Conservation (phyloP, 2,888 invertebrate genomes). For the Synanthedon tipuliformis region DNA sequence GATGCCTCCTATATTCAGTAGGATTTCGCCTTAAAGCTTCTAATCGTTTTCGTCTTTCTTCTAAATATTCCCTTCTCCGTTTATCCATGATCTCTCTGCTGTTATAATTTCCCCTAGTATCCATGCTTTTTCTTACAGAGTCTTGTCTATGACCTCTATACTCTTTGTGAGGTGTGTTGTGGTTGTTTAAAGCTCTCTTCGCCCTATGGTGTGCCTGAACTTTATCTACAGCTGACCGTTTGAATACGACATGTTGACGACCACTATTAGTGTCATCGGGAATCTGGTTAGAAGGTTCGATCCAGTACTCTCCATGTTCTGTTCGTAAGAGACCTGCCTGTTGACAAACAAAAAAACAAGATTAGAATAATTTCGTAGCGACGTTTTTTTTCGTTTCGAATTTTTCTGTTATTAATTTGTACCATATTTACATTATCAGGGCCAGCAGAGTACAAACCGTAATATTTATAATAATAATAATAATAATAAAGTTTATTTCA, state of each 20-base stretch:
- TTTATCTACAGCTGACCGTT: conserved; percentile 73
- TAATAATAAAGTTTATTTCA: no score
- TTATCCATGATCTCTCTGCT: conserved; percentile 73
- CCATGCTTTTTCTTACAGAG: conserved; percentile 44
- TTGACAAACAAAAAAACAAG: conserved; percentile 10
- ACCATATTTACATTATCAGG: no score
- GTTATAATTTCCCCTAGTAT: conserved; percentile 42
- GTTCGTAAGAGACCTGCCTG: conserved; percentile 78
- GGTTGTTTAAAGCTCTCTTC: conserved; percentile 36
- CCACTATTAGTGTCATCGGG: conserved; percentile 33
- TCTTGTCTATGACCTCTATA: conserved; percentile 58
- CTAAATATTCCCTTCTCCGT: conserved; percentile 43
- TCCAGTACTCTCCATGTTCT: conserved; percentile 76
- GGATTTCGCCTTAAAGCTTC: conserved; percentile 51
- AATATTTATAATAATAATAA: no score
- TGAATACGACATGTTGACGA: conserved; percentile 77
- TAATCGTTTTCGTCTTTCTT: conserved; percentile 40
- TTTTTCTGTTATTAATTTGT: no score
- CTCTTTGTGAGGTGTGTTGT: conserved; percentile 25
- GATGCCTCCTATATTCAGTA: conserved; percentile 45
- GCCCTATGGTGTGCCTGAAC: conserved; percentile 46
- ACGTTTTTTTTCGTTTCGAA: no score
- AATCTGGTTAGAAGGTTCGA: conserved; percentile 76
- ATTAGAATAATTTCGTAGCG: no score
- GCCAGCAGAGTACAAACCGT: no score